Base-by-base conservation (phyloP, 1,140 invertebrate genomes). In the Parapsyche elsis region DNA sequence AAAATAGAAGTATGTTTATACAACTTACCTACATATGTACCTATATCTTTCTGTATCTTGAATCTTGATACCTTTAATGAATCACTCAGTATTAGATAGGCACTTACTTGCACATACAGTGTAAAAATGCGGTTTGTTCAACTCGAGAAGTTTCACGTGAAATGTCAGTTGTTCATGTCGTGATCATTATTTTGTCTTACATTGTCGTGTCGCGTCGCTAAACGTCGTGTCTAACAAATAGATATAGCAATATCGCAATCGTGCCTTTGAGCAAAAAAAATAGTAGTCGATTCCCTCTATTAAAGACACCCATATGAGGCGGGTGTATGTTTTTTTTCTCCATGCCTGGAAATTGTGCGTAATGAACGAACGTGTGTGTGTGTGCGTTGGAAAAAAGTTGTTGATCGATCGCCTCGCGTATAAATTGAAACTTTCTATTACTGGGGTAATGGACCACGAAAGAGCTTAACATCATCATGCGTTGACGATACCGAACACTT, bases 401-500 rank as follows among this genome's bases (percentile, higher is more conserved):
- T 67, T 67, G 64, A 67, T 67, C 23, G 64, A 67, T 67, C 64
- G 64, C 24, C 14, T 26, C 23, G 64, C 10, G 16, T 67, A 67
- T 67, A 67, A 67, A 67, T 67, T 67, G 64, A 67, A 67, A 67
- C 64, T 67, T 67, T 26, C 64, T 67, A 67, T 67, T 67, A 26
- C 64, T 24, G 23, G 21, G 24, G 64, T 67, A 67, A 67, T 67
- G 64, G 64, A 26, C 2, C 23, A 30, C 7, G 64, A 67, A 67
- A 67, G 64, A 67, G 64, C 64, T 67, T 67, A 67, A 67, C 64
- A 67, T 67, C 64, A 67, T 67, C 64, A 67, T 67, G 64, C 64
- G 24, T 67, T 67, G 64, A 67, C 24, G 64, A 38, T 38, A 38
- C 30, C 21, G 21, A 67, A 67, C 64, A 67, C 64, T 67, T 67